phyloP scores from a whole-genome alignment of 1,140 invertebrate species.

The Habropoda laboriosa region DNA sequence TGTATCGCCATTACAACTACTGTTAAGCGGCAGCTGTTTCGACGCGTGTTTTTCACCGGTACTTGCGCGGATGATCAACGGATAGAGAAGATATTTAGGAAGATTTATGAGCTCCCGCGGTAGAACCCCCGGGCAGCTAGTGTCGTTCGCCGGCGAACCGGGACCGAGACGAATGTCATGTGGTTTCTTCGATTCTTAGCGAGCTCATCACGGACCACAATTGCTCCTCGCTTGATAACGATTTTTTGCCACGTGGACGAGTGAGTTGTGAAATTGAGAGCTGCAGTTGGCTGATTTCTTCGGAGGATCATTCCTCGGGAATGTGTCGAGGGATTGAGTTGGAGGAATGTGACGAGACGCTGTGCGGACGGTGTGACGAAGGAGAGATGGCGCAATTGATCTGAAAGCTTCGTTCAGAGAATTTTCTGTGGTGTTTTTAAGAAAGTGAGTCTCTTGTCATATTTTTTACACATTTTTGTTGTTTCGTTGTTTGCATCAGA shows the following conservation, averaged over 20 bases:
- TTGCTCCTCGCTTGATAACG: neutral
- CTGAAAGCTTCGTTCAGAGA: no score
- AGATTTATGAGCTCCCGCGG: constrained; percentile 71
- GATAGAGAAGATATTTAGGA: constrained; percentile 73
- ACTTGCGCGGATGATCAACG: constrained; percentile 62
- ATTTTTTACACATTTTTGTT: no score
- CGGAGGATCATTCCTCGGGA: neutral
- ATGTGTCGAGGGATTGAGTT: no score
- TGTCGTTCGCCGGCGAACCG: constrained; percentile 31
- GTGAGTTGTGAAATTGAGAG: neutral
- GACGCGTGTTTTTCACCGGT: constrained; percentile 49
- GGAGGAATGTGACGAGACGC: no score
- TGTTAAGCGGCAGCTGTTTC: constrained; percentile 69
- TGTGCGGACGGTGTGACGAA: no score
- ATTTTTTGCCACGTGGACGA: neutral
- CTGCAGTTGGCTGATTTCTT: neutral
- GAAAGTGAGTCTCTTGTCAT: no score
- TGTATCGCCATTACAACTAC: constrained; percentile 68
- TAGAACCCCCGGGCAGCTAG: constrained; percentile 46
- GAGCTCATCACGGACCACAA: neutral
- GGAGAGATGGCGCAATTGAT: no score
- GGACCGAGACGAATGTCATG: neutral
- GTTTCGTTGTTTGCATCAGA: no score
- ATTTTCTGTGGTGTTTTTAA: no score
- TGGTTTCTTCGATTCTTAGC: constrained; percentile 14